A percentile compares a stretch with the other conserved stretches of the same genome.
These are phyloP conservation scores for Caenorhabditis zanzibari DNA, from an alignment of 2,888 invertebrate species.

Conservation along the genomic window DNA sequence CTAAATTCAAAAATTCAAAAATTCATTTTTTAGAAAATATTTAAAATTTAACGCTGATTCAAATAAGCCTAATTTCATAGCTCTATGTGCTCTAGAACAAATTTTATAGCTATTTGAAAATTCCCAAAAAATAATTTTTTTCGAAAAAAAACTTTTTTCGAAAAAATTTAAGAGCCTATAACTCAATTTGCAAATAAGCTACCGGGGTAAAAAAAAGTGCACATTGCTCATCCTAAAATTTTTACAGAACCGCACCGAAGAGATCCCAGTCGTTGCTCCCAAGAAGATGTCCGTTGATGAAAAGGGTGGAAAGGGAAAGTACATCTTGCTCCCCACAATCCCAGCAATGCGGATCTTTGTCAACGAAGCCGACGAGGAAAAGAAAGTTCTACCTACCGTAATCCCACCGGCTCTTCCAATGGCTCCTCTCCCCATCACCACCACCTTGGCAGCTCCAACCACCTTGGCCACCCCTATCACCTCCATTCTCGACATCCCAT, in stretches of 20 bases:
- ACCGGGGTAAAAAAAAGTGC: too few species aligned
- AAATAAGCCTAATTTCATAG: too few species aligned
- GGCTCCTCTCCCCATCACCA: neutral
- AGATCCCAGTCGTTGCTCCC: slow-evolving; percentile 59
- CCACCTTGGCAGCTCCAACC: neutral
- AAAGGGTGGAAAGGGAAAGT: slow-evolving; percentile 65
- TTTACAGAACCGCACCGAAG: slow-evolving; percentile 50
- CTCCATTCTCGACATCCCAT: slow-evolving; percentile 40
- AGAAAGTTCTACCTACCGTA: neutral
- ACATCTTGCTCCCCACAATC: slow-evolving; percentile 71
- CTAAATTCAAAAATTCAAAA: too few species aligned
- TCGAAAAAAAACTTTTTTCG: too few species aligned
- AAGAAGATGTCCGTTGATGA: slow-evolving; percentile 68
- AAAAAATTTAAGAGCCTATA: too few species aligned
- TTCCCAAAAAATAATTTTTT: too few species aligned
- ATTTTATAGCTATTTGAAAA: too few species aligned
- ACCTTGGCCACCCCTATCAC: neutral
- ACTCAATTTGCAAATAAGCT: too few species aligned
- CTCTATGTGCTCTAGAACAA: too few species aligned
- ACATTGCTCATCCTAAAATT: neutral
- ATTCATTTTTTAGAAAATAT: too few species aligned
- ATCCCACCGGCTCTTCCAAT: neutral
- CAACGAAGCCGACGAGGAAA: slow-evolving; percentile 61
- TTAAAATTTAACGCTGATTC: too few species aligned
- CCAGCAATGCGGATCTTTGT: slow-evolving; percentile 73